These are phyloP conservation scores for Pantherophis vulpinus DNA, from an alignment of 2,797 vertebrate genomes.

Conservation along the genomic window DNA sequence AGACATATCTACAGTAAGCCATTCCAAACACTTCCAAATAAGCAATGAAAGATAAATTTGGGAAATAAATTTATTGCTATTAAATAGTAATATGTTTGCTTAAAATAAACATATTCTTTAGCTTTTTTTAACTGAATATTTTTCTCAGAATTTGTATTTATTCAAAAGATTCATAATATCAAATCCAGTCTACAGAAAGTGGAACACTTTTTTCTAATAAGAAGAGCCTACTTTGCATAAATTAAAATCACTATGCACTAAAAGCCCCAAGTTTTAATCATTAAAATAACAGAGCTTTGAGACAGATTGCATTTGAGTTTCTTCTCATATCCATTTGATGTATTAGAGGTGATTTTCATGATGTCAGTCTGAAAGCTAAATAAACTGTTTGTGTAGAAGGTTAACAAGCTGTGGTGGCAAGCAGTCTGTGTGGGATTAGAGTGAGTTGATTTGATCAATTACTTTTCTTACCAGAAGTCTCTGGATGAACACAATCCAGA, in stretches of 20 bases:
- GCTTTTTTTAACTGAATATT: not conserved
- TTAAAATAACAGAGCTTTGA: slow-evolving; percentile 28
- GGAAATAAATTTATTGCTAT: not conserved
- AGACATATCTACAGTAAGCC: not conserved
- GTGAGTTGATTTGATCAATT: slow-evolving; percentile 78
- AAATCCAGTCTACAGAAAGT: not conserved
- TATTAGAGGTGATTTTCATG: slow-evolving; percentile 64
- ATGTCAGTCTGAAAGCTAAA: slow-evolving; percentile 74
- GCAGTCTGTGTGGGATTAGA: slow-evolving; percentile 67
- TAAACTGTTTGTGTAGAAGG: slow-evolving; percentile 70
- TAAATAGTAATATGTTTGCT: not conserved
- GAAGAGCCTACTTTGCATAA: slow-evolving; percentile 16
- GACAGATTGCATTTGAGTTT: slow-evolving; percentile 54
- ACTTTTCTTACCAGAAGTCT: slow-evolving; percentile 73
- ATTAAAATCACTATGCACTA: slow-evolving; percentile 22
- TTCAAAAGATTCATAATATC: not conserved
- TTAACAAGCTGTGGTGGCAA: slow-evolving; percentile 71
- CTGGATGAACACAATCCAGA: slow-evolving; percentile 77
- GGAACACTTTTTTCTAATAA: not conserved
- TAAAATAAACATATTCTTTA: not conserved
- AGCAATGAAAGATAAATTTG: not conserved
- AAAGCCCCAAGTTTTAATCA: slow-evolving; percentile 40
- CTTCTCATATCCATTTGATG: slow-evolving; percentile 61
- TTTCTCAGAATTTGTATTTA: not conserved
- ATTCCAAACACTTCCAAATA: not conserved